These are phyloP conservation scores for Rhagium mordax DNA, from an alignment of 2,888 invertebrate genomes.

Conservation along the genomic window DNA sequence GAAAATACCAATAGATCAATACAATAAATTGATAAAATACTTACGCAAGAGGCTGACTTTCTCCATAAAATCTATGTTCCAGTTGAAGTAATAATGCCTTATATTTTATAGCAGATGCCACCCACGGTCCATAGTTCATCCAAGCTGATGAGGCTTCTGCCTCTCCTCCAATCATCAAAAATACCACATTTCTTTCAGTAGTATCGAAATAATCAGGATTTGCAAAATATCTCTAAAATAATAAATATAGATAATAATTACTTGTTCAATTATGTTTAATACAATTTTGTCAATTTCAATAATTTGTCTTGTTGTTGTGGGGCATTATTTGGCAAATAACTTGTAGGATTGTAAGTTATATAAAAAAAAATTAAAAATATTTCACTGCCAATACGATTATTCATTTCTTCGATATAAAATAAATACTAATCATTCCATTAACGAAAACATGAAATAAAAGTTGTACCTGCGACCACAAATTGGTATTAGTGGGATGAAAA, in stretches of 20 bases:
- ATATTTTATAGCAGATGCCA: slow-evolving; percentile 29
- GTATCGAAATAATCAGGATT: slow-evolving; percentile 22
- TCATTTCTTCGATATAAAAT: too few species aligned
- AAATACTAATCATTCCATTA: too few species aligned
- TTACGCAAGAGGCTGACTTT: slow-evolving; percentile 36
- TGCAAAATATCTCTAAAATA: slow-evolving; percentile 35
- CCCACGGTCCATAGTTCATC: slow-evolving; percentile 30
- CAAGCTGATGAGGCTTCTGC: slow-evolving; percentile 1
- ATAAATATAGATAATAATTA: too few species aligned
- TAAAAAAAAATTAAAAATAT: too few species aligned
- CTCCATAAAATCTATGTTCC: slow-evolving; percentile 41
- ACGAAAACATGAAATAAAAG: not conserved
- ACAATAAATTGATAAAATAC: too few species aligned
- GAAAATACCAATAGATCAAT: too few species aligned
- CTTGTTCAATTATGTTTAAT: too few species aligned
- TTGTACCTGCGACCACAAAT: slow-evolving; percentile 25
- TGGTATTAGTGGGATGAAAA: slow-evolving; percentile 22
- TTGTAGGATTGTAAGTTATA: too few species aligned
- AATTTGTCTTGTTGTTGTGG: too few species aligned
- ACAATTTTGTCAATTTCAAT: too few species aligned
- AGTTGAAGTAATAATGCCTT: slow-evolving; percentile 33
- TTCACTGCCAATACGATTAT: too few species aligned
- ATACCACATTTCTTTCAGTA: slow-evolving; percentile 23
- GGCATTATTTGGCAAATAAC: too few species aligned
- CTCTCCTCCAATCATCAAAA: slow-evolving; percentile 36